A percentile compares a stretch with the other conserved stretches of the same genome.
Evolutionary conservation across 1,140 invertebrate species (phyloP).

Genomic region (Pseudomyrmex dendroicus): DNA sequence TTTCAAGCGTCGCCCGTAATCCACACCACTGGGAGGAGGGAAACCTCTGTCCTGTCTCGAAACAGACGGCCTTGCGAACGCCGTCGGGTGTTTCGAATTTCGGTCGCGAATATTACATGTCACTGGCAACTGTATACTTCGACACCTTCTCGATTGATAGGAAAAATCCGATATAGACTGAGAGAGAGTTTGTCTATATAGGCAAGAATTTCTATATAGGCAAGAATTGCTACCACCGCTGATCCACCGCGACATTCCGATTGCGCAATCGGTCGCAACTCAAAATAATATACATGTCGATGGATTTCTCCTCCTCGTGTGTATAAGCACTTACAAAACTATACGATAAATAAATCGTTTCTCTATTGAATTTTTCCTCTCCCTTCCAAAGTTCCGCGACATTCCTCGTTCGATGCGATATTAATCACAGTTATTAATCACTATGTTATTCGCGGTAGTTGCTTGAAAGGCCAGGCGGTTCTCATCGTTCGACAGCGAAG

Average conservation of each 20-base stretch:
- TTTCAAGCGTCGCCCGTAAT: conserved; percentile 79
- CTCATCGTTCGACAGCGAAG: neutral
- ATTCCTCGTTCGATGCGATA: neutral
- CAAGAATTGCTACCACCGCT: conserved; percentile 18
- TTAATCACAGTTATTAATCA: conserved; percentile 28
- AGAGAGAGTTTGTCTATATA: neutral
- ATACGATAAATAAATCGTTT: conserved; percentile 1
- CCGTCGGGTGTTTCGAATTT: conserved; percentile 75
- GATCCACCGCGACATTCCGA: conserved; percentile 20
- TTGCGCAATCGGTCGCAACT: conserved; percentile 29
- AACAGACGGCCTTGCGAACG: conserved; percentile 74
- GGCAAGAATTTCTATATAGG: neutral
- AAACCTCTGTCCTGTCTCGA: conserved; percentile 45
- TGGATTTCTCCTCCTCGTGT: neutral
- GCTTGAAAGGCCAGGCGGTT: conserved; percentile 22
- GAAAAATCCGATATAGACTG: neutral
- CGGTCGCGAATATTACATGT: conserved; percentile 75
- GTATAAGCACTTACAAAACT: neutral
- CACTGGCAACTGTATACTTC: conserved; percentile 70
- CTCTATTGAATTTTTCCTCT: neutral
- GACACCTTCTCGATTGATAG: conserved; percentile 50
- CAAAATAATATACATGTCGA: neutral
- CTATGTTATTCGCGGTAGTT: neutral
- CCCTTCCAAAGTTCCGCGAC: neutral
- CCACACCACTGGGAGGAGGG: conserved; percentile 68